These are phyloP conservation scores for Halcyon malimbica DNA, from an alignment of 2,113 vertebrate genomes.

Conservation along the genomic window DNA sequence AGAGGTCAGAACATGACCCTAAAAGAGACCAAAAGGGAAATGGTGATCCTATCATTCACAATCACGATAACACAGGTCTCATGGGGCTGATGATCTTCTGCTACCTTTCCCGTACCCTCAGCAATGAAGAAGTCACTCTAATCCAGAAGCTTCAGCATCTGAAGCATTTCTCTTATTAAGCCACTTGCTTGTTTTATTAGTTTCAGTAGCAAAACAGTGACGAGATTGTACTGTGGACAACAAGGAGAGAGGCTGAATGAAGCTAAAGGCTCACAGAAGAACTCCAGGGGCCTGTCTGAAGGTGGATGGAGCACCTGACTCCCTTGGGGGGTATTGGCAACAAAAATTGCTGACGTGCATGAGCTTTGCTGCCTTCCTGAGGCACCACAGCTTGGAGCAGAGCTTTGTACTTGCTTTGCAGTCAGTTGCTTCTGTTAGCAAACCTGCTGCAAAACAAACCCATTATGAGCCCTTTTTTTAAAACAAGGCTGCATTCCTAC, in stretches of 20 bases:
- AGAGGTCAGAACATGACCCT: not conserved
- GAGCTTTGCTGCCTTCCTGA: not conserved
- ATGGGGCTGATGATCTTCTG: not conserved
- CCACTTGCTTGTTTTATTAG: not conserved
- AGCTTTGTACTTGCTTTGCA: not conserved
- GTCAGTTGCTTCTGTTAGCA: not conserved
- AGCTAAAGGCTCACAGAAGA: not conserved
- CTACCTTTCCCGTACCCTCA: not conserved
- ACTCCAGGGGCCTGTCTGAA: not conserved
- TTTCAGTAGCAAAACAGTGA: not conserved
- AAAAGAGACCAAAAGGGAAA: not conserved
- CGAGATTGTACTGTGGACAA: not conserved
- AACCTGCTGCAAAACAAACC: not conserved
- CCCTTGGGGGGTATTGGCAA: not conserved
- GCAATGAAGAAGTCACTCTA: not conserved
- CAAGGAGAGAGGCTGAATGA: not conserved
- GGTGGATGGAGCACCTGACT: not conserved
- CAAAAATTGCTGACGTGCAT: not conserved
- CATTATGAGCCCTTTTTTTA: not conserved
- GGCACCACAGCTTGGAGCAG: not conserved
- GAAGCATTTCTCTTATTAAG: not conserved
- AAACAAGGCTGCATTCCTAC: not conserved
- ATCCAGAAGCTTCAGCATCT: not conserved
- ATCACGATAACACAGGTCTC: not conserved
- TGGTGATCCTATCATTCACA: not conserved